Evolutionary conservation across 2,888 invertebrate species (phyloP), one percentile per base, ranked within the genome.

Genomic region (Panopea generosa): DNA sequence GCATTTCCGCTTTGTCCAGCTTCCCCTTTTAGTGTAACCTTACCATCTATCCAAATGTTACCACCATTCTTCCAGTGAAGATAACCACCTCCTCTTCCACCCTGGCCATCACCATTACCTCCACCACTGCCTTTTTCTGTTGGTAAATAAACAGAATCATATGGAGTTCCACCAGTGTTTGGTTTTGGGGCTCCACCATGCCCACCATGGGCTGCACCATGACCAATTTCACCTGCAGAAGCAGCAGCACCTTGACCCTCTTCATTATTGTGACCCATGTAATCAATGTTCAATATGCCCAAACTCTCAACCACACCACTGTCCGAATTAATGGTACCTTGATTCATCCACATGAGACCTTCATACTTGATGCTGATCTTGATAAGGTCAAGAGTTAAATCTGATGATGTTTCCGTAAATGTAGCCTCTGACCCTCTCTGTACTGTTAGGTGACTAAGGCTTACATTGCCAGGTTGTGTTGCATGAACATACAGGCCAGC

Each of bases 131-230:
- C 89, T 20, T 62, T 60, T 4, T 84, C 27, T 20, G 65, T 56
- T 20, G 89, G 84, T 38, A 53, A 50, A 59, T 86, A 87, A n/a
- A 85, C 84, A 18, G 89, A 89, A 56, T 84, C 86, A 77, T 87
- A 87, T 7, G 87, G 77, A 18, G 47, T 73, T 50, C 87, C 88
- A n/a, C 86, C 84, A n/a, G 60, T 69, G 3, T 67, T n/a, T 16
- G 81, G 82, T 4, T 76, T 63, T 18, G 80, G 80, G 18, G 84
- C 84, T n/a, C 89, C 89, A 14, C 89, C 89, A 69, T 89, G 86
- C 11, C 89, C 89, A 22, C 89, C 89, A 67, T 89, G 88, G 6
- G 87, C 78, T 47, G 78, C 89, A 26, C 89, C 89, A 61, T 72
- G 82, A 24, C 87, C 89, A 40, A 55, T 47, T 16, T 24, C 47